Conservation (phyloP, 2,888 invertebrate genomes). For the Oscheius onirici region DNA sequence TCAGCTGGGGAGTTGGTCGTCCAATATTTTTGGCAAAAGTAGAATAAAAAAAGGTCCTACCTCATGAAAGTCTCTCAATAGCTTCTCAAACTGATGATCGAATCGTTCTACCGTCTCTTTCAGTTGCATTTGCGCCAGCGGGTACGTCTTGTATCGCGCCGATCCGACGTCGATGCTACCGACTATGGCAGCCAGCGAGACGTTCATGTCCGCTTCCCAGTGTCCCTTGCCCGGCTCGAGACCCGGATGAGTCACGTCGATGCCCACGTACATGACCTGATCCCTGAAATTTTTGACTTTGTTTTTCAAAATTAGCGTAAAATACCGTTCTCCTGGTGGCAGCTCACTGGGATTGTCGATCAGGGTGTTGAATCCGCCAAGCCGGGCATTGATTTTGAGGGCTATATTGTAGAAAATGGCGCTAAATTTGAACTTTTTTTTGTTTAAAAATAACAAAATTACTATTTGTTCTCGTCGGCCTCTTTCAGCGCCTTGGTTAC, state of each 20-base stretch:
- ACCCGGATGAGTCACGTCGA: constrained; percentile 56
- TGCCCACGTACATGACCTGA: constrained; percentile 48
- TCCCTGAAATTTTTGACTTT: too few relatives aligned
- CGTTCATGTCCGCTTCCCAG: constrained; percentile 27
- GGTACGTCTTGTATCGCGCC: constrained; percentile 34
- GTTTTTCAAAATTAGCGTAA: neutral
- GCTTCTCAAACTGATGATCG: constrained; percentile 26
- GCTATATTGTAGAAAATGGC: constrained; percentile 43
- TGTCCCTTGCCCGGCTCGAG: neutral
- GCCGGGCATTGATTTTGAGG: constrained; percentile 52
- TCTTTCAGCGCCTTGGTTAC: constrained; percentile 7
- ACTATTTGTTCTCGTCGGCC: neutral
- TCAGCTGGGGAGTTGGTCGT: too few relatives aligned
- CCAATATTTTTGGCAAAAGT: too few relatives aligned
- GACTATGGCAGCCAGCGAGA: constrained; percentile 48
- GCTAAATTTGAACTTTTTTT: neutral
- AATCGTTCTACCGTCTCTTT: constrained; percentile 36
- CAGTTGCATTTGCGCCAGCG: constrained; percentile 29
- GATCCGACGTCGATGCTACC: constrained; percentile 42
- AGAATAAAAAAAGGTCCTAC: neutral
- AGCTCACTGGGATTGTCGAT: constrained; percentile 4
- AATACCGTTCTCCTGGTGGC: neutral
- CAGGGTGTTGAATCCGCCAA: constrained; percentile 45
- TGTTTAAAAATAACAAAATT: neutral
- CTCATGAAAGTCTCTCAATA: constrained; percentile 23